Evolutionary conservation across 2,797 vertebrate species (phyloP), one percentile per base, ranked within the genome.

Genomic region (Avahi laniger): DNA sequence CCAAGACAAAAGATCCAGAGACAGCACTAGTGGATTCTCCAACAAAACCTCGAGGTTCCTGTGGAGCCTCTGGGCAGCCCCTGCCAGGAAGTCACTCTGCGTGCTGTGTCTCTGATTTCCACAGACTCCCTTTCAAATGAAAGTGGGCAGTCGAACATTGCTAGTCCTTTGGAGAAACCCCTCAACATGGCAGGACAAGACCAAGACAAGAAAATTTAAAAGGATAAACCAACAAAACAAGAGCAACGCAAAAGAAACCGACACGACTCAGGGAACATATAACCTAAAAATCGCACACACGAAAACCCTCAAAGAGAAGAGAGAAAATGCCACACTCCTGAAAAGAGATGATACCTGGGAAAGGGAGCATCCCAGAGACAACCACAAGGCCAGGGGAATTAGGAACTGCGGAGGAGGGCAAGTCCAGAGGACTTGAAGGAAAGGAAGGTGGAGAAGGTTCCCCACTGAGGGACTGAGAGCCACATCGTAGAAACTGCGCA

Each of bases 251-350:
- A 6, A 67, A 48, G 54, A 63, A 59, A 26, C 50, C 30, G 1
- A 41, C n/a, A 8, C 1, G 15, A 28, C 10, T 6, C 15, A 48
- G 24, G 9, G 22, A 48, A 1, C 20, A 30, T 17, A 48, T 24
- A 12, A 30, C 35, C 46, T 46, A 50, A 48, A 78, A 50, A 33
- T 20, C n/a, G 0, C 35, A 69, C 4, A 28, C 5, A 4, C 26
- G 4, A 20, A 73, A 46, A 10, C 18, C 38, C 52, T 50, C 33
- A 43, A 35, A 78, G 43, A 38, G 50, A 76, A 63, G 59, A 67
- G 4, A 30, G 48, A 48, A 52, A 8, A 26, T 0, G 0, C 30
- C 20, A 6, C 3, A 13, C 4, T 26, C 3, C 1, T 11, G 26
- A 63, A 46, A 72, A 41, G 30, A 17, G 26, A 35, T 17, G 30